Percentiles rank a stretch among this genome's conserved stretches.
Evolutionary conservation across 2,888 invertebrate species (phyloP).

Genomic region (Acanthacorydalis orientalis): DNA sequence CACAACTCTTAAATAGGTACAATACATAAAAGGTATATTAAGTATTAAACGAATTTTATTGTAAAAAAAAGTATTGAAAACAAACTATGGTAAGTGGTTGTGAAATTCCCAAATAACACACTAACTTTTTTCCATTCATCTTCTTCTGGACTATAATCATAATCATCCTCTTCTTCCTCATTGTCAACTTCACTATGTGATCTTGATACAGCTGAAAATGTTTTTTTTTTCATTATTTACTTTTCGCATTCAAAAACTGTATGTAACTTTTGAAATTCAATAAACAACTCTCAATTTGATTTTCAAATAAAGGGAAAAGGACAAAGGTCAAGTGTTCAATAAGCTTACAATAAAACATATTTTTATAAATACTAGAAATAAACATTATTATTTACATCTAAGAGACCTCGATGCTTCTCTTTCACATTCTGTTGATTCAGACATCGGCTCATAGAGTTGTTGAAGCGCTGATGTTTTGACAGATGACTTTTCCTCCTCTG

Average conservation of each 20-base stretch:
- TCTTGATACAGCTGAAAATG: constrained; percentile 40
- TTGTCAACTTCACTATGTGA: constrained; percentile 46
- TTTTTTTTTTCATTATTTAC: background rate
- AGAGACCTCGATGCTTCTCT: constrained; percentile 31
- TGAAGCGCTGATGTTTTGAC: constrained; percentile 31
- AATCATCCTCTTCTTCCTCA: constrained; percentile 57
- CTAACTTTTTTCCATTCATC: constrained; percentile 69
- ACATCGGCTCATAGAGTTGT: constrained; percentile 33
- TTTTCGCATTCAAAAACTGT: background rate
- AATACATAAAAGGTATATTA: background rate
- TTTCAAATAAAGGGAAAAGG: too few relatives aligned
- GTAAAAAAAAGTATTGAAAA: background rate
- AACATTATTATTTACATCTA: constrained; percentile 23
- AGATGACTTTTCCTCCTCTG: constrained; percentile 4
- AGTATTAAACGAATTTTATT: background rate
- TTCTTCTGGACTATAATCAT: constrained; percentile 68
- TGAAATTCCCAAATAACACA: constrained; percentile 15
- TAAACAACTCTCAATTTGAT: background rate
- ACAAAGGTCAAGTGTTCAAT: too few relatives aligned
- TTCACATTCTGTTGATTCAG: constrained; percentile 21
- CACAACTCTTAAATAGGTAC: background rate
- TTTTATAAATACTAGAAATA: background rate
- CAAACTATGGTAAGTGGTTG: too few relatives aligned
- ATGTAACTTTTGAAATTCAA: background rate
- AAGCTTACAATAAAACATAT: background rate